Percentiles rank a stretch among this genome's conserved stretches.
phyloP scores from a whole-genome alignment of 1,140 invertebrate genomes.

The Lepidurus arcticus region DNA sequence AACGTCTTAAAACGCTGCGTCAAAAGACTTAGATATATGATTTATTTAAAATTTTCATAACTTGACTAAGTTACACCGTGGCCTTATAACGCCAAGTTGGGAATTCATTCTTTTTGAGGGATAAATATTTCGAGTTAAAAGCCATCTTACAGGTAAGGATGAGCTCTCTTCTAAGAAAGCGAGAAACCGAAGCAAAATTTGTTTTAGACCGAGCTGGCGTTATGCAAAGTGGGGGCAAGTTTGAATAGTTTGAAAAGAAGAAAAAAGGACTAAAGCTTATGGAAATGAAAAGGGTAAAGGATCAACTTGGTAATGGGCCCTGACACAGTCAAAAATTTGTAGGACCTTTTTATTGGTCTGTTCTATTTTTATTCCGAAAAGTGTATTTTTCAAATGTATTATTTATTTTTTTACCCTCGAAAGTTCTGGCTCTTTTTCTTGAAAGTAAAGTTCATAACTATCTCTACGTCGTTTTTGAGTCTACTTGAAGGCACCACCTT shows the following conservation, averaged over 20 bases:
- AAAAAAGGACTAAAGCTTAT: neutral
- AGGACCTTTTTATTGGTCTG: neutral
- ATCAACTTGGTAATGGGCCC: neutral
- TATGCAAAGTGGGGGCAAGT: neutral
- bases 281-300: neutral
- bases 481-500: conserved; percentile 14
- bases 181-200: neutral
- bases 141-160: too few species aligned
- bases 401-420: neutral
- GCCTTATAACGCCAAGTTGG: too few species aligned
- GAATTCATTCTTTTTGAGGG: too few species aligned
- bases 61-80: too few species aligned
- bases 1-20: too few species aligned
- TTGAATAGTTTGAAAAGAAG: neutral
- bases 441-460: neutral
- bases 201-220: neutral
- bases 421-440: conserved; percentile 1
- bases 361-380: neutral
- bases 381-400: neutral
- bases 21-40: too few species aligned
- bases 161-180: neutral
- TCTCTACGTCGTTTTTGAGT: conserved; percentile 3
- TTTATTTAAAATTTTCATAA: too few species aligned
- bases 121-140: too few species aligned
- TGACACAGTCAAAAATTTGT: neutral